phyloP scores from a whole-genome alignment of 2,888 invertebrate species.

The Diarsia brunnea region DNA sequence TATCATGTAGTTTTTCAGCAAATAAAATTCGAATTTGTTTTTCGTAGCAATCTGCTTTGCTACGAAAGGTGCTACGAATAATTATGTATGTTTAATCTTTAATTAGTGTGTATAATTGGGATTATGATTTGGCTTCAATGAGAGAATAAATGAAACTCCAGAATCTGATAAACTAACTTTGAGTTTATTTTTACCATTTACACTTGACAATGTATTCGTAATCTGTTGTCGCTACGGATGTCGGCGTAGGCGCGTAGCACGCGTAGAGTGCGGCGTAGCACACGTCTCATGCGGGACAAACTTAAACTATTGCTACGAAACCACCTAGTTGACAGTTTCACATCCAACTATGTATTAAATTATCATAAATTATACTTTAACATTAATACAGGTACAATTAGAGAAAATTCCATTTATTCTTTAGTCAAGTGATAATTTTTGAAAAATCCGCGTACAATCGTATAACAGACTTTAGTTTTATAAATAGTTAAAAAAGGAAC shows the following conservation, averaged over 20 bases:
- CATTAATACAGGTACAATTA: slow-evolving; percentile 63
- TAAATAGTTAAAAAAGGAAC: slow-evolving; percentile 55
- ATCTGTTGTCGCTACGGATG: slow-evolving; percentile 90
- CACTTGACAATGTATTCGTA: slow-evolving; percentile 91
- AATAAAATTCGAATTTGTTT: not conserved
- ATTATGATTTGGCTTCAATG: slow-evolving; percentile 38
- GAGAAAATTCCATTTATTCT: slow-evolving; percentile 52
- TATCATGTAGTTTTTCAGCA: not conserved
- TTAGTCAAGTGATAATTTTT: slow-evolving; percentile 46
- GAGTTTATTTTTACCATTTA: slow-evolving; percentile 92
- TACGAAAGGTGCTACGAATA: slow-evolving; percentile 43
- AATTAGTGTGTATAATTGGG: not conserved
- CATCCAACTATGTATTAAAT: slow-evolving; percentile 58
- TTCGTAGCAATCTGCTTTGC: slow-evolving; percentile 24
- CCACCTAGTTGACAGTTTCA: slow-evolving; percentile 68
- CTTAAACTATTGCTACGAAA: slow-evolving; percentile 81
- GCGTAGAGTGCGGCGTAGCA: slow-evolving; percentile 82
- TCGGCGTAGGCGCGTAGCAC: slow-evolving; percentile 87
- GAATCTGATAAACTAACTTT: slow-evolving; percentile 91
- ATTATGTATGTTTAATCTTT: not conserved
- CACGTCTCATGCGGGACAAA: slow-evolving; percentile 77
- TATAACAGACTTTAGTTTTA: slow-evolving; percentile 55
- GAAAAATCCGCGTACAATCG: slow-evolving; percentile 49
- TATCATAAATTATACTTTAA: slow-evolving; percentile 64
- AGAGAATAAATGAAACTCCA: slow-evolving; percentile 84